Base-by-base conservation (phyloP, 2,888 invertebrate species). In the Drosophila vallismaia region DNA sequence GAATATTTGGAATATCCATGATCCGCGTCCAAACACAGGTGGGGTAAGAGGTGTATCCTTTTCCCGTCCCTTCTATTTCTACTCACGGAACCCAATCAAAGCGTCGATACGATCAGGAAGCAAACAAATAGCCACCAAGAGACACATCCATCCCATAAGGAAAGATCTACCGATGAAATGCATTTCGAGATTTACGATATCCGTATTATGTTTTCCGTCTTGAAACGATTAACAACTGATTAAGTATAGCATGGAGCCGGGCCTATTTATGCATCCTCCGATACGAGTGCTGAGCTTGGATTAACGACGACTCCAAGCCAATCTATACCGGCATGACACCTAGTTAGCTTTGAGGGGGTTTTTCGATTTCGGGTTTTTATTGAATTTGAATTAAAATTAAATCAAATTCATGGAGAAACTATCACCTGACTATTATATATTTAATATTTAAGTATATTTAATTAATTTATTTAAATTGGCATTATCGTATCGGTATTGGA, bases 221-320 rank as follows among this genome's bases (percentile, higher is more conserved):
- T 5, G 14, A 7, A 50, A 12, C 4, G 14, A 45, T 29, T 29
- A 28, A 26, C 44, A 62, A 51, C 38, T 50, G 62, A 62, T 31
- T 3, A 38, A 8, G 29, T 45, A 7, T n/a, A 14, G 26, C 2
- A n/a, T 7, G 9, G 29, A 31, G 63, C 38, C 45, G 45, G 63
- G 52, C 52, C 38, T 64, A 62, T 64, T 38, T 64, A 64, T 62
- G 44, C 49, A 12, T 63, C 62, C 63, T 62, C 31, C 10, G 12
- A 6, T n/a, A 9, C 44, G 19, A 24, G 24, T 9, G 19, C 9
- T 42, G 14, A 14, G 40, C 7, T 42, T 19, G 19, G 14, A 42
- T 42, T 19, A 42, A n/a, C 36, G 36, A 36, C 36, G 36, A 36
- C 36, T n/a, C 36, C 5, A 5, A 33, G 4, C 36, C 36, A n/a